phyloP scores from a whole-genome alignment of 2,113 vertebrate species.

The Clarias gariepinus region DNA sequence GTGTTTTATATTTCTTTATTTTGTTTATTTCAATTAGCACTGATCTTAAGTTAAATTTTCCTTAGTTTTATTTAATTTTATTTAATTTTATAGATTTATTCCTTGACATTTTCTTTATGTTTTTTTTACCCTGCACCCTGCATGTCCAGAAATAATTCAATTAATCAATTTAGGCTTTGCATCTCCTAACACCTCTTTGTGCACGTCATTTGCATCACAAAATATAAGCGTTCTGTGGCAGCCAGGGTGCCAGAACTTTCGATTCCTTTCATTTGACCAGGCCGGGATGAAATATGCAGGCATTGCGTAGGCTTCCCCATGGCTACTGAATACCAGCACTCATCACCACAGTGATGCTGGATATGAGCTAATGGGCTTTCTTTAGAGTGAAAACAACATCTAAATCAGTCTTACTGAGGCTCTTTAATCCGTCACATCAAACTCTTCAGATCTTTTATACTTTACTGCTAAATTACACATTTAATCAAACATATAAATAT shows the following conservation, averaged over 20 bases:
- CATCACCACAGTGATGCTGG: constrained; percentile 45
- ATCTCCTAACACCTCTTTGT: constrained; percentile 62
- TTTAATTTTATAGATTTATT: not conserved
- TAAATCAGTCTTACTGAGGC: not conserved
- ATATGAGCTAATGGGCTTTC: not conserved
- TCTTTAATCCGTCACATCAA: not conserved
- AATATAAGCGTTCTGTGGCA: constrained; percentile 51
- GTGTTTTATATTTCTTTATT: not conserved
- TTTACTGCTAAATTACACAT: not conserved
- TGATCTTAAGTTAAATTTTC: not conserved
- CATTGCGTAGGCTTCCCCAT: constrained; percentile 51
- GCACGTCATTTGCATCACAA: constrained; percentile 68
- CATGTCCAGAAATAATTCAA: constrained; percentile 59
- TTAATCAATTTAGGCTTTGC: constrained; percentile 64
- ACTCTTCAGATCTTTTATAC: not conserved
- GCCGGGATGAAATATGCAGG: constrained; percentile 57
- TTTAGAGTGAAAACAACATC: not conserved
- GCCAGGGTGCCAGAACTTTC: constrained; percentile 52
- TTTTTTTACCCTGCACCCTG: not conserved
- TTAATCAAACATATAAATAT: not conserved
- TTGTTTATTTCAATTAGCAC: not conserved
- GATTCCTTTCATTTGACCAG: constrained; percentile 48
- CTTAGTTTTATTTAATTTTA: not conserved
- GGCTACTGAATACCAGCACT: constrained; percentile 46
- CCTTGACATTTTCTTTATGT: not conserved